Percentiles rank a stretch among this genome's conserved stretches.
Evolutionary conservation across 1,140 invertebrate genomes (phyloP).

Genomic region (Drosophila grimshawi): DNA sequence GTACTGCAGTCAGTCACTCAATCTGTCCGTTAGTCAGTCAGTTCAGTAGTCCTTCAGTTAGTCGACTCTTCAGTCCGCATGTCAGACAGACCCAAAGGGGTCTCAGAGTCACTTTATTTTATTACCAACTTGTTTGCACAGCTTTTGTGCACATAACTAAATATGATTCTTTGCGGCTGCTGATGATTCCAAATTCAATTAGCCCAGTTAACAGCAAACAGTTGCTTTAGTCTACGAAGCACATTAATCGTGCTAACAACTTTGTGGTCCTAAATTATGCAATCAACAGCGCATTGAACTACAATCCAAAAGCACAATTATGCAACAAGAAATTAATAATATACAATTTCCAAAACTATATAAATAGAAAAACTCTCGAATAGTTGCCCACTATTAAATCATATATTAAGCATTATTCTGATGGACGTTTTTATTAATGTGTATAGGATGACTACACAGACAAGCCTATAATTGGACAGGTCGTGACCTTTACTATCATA

Average conservation of each 20-base stretch:
- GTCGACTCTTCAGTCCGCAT: neutral
- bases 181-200: conserved; percentile 64
- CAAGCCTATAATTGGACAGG: no score
- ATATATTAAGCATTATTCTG: no score
- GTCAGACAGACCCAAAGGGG: conserved; percentile 16
- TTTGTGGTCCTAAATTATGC: conserved; percentile 57
- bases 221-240: conserved; percentile 36
- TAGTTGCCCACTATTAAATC: no score
- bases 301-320: neutral
- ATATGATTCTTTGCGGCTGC: conserved; percentile 43
- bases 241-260: conserved; percentile 67
- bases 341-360: no score
- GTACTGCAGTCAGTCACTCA: conserved; percentile 13
- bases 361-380: neutral
- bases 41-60: conserved; percentile 12
- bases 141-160: conserved; percentile 64
- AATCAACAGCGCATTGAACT: conserved; percentile 61
- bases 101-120: conserved; percentile 72
- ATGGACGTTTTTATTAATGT: no score
- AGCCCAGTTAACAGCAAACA: conserved; percentile 50
- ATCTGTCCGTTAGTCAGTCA: conserved; percentile 16
- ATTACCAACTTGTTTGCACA: conserved; percentile 73
- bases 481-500: no score
- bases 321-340: no score
- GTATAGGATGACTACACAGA: no score